Percentiles rank a stretch among this genome's conserved stretches.
Conservation (phyloP, 2,797 vertebrate species). For the Merluccius polli region DNA sequence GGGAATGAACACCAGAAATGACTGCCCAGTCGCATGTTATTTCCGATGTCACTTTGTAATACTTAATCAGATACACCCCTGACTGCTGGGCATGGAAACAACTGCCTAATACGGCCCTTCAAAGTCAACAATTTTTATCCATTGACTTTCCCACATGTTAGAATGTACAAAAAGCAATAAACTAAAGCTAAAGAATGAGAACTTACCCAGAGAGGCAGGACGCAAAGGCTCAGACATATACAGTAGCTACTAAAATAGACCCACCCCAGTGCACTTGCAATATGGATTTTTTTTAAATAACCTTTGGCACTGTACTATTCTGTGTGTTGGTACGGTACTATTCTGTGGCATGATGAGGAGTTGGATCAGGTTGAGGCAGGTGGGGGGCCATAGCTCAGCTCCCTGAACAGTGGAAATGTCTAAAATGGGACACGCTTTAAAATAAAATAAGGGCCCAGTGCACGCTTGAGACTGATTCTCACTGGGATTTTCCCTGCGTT, state of each 20-base stretch:
- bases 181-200: neutral
- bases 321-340: neutral
- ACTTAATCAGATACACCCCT: neutral
- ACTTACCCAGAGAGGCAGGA: neutral
- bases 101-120: no score
- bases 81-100: neutral
- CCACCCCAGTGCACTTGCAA: no score
- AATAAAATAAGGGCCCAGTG: neutral
- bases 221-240: neutral
- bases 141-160: no score
- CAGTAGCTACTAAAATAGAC: neutral
- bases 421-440: no score
- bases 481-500: neutral
- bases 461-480: neutral
- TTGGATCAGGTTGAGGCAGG: neutral
- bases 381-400: neutral
- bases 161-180: neutral
- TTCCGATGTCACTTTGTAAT: neutral
- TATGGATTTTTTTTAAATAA: no score
- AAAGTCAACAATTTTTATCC: no score
- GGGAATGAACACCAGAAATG: neutral
- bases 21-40: neutral
- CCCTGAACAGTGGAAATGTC: neutral
- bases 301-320: neutral
- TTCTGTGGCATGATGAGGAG: neutral